These are phyloP conservation scores for Rhinogobius similis DNA, from an alignment of 2,113 vertebrate genomes.

Conservation along the genomic window DNA sequence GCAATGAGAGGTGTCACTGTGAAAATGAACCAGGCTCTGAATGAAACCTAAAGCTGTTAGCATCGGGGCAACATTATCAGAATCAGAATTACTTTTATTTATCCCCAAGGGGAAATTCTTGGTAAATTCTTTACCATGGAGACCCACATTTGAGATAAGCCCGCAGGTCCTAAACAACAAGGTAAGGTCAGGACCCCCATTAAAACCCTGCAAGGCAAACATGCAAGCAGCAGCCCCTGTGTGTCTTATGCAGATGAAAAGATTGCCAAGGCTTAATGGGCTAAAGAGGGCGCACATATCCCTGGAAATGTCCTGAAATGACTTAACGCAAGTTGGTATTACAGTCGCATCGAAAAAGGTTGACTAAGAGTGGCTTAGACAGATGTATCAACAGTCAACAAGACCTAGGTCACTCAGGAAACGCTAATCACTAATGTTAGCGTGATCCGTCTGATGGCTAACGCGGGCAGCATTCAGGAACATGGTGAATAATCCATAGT, in stretches of 20 bases:
- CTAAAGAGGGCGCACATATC: slow-evolving; percentile 47
- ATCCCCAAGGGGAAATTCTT: no score
- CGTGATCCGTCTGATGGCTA: slow-evolving; percentile 31
- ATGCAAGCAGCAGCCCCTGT: slow-evolving; percentile 14
- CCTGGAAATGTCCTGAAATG: slow-evolving; percentile 55
- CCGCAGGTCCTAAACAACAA: slow-evolving; percentile 44
- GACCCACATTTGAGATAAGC: slow-evolving; percentile 46
- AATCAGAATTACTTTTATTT: no score
- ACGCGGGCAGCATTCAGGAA: slow-evolving; percentile 19
- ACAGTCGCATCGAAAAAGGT: slow-evolving; percentile 52
- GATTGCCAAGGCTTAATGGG: slow-evolving; percentile 25
- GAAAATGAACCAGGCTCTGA: slow-evolving; percentile 20
- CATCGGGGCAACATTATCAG: slow-evolving; percentile 35
- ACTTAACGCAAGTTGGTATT: slow-evolving; percentile 36
- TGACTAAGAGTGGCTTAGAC: slow-evolving; percentile 26
- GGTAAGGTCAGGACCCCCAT: slow-evolving; percentile 46
- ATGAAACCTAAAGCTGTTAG: slow-evolving; percentile 33
- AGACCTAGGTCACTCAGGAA: slow-evolving; percentile 26
- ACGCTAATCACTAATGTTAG: slow-evolving; percentile 34
- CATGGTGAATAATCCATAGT: slow-evolving; percentile 9
- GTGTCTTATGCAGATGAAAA: slow-evolving; percentile 27
- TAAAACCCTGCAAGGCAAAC: slow-evolving; percentile 44
- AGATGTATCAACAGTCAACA: slow-evolving; percentile 49
- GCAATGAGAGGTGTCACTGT: slow-evolving; percentile 28
- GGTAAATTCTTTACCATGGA: no score